Evolutionary conservation across 2,113 vertebrate species (phyloP).

Genomic region (Heterochromis multidens): DNA sequence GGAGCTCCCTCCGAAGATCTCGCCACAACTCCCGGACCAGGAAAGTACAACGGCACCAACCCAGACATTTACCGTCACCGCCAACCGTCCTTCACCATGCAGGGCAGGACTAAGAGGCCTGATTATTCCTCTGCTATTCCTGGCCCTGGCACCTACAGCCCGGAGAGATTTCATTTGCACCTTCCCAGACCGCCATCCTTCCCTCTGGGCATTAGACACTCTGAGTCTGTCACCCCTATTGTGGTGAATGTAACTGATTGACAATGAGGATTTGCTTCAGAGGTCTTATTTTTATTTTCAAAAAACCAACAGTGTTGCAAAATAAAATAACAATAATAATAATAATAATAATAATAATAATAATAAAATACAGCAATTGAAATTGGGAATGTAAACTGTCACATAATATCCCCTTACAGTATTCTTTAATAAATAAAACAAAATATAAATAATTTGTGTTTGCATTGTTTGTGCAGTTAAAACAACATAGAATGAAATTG

Average conservation of each 20-base stretch:
- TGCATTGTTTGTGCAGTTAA: not conserved
- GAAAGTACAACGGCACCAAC: conserved; percentile 78
- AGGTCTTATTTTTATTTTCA: conserved; percentile 9
- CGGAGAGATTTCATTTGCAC: conserved; percentile 75
- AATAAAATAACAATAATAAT: not conserved
- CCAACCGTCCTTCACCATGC: conserved; percentile 83
- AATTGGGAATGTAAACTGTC: not conserved
- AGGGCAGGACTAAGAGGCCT: conserved; percentile 73
- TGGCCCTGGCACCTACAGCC: conserved; percentile 80
- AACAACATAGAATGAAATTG: not conserved
- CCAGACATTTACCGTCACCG: conserved; percentile 75
- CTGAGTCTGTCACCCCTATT: conserved; percentile 76
- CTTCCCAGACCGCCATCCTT: conserved; percentile 76
- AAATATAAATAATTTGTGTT: not conserved
- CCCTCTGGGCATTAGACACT: conserved; percentile 82
- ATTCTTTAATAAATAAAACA: conserved; percentile 37
- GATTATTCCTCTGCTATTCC: conserved; percentile 56
- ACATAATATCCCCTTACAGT: not conserved
- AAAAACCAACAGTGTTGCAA: not conserved
- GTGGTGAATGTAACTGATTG: conserved; percentile 62
- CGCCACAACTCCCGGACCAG: conserved; percentile 78
- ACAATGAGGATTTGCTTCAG: not conserved
- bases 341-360: too few species aligned
- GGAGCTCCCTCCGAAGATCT: conserved; percentile 76
- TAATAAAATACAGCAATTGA: not conserved